Evolutionary conservation across 1,140 invertebrate species (phyloP), one percentile per base, ranked within the genome.

Genomic region (Lasaia peninsularis): DNA sequence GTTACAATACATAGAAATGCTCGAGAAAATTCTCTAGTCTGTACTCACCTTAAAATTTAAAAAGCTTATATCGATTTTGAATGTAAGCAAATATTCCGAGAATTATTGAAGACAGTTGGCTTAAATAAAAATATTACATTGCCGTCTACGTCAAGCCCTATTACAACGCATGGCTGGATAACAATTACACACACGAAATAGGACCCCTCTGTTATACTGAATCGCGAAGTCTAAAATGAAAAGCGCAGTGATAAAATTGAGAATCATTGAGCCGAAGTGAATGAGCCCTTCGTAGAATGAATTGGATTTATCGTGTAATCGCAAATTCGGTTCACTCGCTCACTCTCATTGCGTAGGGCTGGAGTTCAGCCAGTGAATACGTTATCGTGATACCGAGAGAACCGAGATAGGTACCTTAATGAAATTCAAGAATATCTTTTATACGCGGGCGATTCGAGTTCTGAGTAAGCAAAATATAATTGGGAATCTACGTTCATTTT

Each of bases 301-400:
- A 80, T 79, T 80, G 69, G 69, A 83, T 80, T 83, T 80, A 78
- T 75, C 71, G 68, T 72, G 71, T 75, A 78, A 75, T 79, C 69
- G 66, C 65, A 73, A 78, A 75, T 79, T 73, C 66, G 66, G 65
- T 78, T 72, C 65, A 74, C 63, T 73, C 75, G 66, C 73, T 73
- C 65, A 75, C 70, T 70, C 60, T 73, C 73, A 78, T 77, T 78
- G 78, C 64, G 58, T 52, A 58, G 56, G 63, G 57, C 56, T 62
- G 60, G 65, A 34, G 58, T 70, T 71, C 64, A 68, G 60, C 62
- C 62, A 71, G 55, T 63, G 67, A 71, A 75, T 73, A 73, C 60
- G 65, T 73, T 73, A 75, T 65, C 52, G 56, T 60, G 64, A 56
- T 59, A 50, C 58, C 32, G 60, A 54, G 40, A 54, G 51, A 52